Conservation (phyloP, 2,888 invertebrate species). For the Mimumesa dahlbomi region DNA sequence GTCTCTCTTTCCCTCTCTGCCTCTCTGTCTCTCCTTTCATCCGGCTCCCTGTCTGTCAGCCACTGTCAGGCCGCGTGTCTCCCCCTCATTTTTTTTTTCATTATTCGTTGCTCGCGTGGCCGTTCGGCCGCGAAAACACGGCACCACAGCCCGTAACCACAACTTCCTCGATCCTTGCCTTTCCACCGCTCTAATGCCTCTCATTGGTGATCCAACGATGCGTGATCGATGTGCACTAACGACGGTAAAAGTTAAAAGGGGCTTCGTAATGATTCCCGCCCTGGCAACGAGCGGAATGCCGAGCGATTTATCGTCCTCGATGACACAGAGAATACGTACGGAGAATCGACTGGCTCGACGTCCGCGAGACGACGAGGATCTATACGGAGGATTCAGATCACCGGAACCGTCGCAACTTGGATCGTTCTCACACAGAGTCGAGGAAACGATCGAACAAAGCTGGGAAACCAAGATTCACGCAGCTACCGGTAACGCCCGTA, state of each 20-base stretch:
- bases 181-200: conserved; percentile 57
- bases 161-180: conserved; percentile 70
- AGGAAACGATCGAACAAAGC: conserved; percentile 19
- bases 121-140: conserved; percentile 74
- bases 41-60: conserved; percentile 23
- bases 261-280: background rate
- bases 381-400: too few relatives aligned
- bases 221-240: conserved; percentile 50
- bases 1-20: background rate
- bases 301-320: too few relatives aligned
- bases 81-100: conserved; percentile 36
- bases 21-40: background rate
- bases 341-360: too few relatives aligned
- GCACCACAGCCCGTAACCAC: conserved; percentile 70
- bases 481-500: background rate
- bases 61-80: conserved; percentile 26
- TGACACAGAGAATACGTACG: too few relatives aligned
- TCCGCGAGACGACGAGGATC: too few relatives aligned
- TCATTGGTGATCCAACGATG: conserved; percentile 57
- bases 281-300: too few relatives aligned
- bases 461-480: background rate
- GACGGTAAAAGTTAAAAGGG: conserved; percentile 46
- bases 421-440: too few relatives aligned
- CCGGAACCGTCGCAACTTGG: too few relatives aligned
- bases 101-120: conserved; percentile 56